These are phyloP conservation scores for Dreissena polymorpha DNA, from an alignment of 1,140 invertebrate species.

Conservation along the genomic window DNA sequence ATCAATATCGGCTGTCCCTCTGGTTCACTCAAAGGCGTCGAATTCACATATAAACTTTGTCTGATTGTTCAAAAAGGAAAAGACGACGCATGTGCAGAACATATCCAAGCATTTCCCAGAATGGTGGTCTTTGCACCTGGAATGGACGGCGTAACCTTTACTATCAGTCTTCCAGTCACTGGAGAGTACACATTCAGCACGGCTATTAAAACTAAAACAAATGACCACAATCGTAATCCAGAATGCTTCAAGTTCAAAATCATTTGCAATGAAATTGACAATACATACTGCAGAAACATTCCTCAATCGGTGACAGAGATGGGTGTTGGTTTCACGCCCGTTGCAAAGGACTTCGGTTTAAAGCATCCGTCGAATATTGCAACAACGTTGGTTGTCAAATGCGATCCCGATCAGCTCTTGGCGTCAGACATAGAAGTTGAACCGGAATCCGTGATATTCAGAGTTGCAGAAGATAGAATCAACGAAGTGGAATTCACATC, in stretches of 20 bases:
- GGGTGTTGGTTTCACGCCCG: background rate
- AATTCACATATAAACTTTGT: background rate
- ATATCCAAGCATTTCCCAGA: background rate
- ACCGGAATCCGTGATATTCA: too few species aligned
- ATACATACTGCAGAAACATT: background rate
- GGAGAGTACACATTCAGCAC: background rate
- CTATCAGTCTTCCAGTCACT: background rate
- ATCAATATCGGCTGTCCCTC: background rate
- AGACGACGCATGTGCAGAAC: background rate
- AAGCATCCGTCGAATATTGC: background rate
- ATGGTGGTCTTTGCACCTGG: conserved; percentile 3
- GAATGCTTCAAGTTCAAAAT: background rate
- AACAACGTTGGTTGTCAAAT: background rate
- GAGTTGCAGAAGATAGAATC: background rate
- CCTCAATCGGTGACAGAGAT: background rate
- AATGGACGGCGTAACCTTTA: background rate
- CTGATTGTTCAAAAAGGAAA: background rate
- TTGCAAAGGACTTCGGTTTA: conserved; percentile 5
- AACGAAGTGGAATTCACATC: background rate
- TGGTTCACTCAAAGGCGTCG: background rate
- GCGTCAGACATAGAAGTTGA: too few species aligned
- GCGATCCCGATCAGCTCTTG: too few species aligned
- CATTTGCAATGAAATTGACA: background rate
- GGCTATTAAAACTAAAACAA: background rate
- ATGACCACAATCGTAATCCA: background rate